Percentiles rank a stretch among this genome's conserved stretches.
These are phyloP conservation scores for Sarotherodon lohbergeri DNA, from an alignment of 2,113 vertebrate genomes.

Conservation along the genomic window DNA sequence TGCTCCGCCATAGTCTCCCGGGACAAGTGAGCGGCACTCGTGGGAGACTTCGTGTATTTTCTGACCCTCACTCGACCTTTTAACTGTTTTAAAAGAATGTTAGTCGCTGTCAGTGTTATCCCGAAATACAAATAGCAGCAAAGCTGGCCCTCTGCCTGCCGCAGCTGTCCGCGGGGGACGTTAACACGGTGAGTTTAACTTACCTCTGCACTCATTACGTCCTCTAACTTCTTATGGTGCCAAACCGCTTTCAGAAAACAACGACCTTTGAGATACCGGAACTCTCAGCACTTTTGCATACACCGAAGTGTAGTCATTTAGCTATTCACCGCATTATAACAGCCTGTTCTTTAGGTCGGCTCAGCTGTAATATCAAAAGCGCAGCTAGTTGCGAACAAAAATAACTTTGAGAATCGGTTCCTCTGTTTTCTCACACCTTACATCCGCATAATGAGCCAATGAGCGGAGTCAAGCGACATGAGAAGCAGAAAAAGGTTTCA, in stretches of 20 bases:
- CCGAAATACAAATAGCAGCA: background rate
- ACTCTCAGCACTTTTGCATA: background rate
- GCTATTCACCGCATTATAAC: rapidly evolving
- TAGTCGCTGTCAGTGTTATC: background rate
- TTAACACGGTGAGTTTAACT: conserved; percentile 16
- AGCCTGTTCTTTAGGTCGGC: background rate
- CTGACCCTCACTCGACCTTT: background rate
- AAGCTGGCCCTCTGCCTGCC: background rate
- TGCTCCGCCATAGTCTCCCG: background rate
- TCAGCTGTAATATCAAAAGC: background rate
- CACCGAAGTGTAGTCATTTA: background rate
- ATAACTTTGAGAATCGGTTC: background rate
- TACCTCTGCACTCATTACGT: background rate
- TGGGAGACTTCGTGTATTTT: background rate
- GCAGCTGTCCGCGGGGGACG: background rate
- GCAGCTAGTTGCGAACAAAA: background rate
- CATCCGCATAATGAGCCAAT: background rate
- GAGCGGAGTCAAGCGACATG: background rate
- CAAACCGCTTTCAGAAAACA: background rate
- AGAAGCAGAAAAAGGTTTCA: background rate
- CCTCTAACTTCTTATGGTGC: background rate
- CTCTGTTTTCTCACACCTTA: background rate
- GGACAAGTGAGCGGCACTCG: conserved; percentile 3
- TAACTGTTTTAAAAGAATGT: background rate
- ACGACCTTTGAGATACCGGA: background rate